These are phyloP conservation scores for Eudyptes chrysolophus DNA, from an alignment of 2,113 vertebrate species.

Conservation along the genomic window DNA sequence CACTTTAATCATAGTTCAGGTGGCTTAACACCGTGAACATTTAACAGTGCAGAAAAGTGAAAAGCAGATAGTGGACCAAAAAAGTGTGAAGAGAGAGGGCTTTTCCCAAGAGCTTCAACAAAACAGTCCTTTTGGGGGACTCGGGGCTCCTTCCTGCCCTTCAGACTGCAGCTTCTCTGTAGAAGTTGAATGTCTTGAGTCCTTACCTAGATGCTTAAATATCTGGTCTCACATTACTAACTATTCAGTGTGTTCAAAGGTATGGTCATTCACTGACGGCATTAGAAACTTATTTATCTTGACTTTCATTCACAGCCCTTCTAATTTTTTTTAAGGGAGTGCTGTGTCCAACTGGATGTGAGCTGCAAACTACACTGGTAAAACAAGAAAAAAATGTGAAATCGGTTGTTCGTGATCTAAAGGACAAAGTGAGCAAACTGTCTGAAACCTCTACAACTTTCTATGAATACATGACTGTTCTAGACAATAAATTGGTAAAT, in stretches of 20 bases:
- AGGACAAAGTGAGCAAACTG: slow-evolving; percentile 68
- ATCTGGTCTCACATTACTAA: neutral
- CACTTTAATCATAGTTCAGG: neutral
- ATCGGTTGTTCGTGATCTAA: slow-evolving; percentile 69
- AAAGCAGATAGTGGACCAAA: neutral
- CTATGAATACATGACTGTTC: slow-evolving; percentile 68
- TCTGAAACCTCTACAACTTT: slow-evolving; percentile 72
- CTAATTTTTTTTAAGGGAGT: slow-evolving; percentile 77
- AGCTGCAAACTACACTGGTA: slow-evolving; percentile 78
- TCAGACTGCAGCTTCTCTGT: neutral
- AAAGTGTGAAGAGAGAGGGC: neutral
- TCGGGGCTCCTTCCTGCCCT: neutral
- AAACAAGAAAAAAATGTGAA: slow-evolving; percentile 83
- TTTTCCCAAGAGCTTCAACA: neutral
- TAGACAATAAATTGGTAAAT: slow-evolving; percentile 77
- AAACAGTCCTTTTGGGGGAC: neutral
- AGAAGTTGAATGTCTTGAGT: neutral
- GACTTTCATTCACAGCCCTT: neutral
- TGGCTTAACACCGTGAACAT: neutral
- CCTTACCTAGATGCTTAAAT: neutral
- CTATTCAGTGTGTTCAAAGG: neutral
- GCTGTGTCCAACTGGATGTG: slow-evolving; percentile 92
- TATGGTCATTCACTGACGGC: neutral
- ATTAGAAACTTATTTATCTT: neutral
- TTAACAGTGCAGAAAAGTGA: neutral